Evolutionary conservation across 2,113 vertebrate genomes (phyloP).

Genomic region (Salvelinus alpinus): DNA sequence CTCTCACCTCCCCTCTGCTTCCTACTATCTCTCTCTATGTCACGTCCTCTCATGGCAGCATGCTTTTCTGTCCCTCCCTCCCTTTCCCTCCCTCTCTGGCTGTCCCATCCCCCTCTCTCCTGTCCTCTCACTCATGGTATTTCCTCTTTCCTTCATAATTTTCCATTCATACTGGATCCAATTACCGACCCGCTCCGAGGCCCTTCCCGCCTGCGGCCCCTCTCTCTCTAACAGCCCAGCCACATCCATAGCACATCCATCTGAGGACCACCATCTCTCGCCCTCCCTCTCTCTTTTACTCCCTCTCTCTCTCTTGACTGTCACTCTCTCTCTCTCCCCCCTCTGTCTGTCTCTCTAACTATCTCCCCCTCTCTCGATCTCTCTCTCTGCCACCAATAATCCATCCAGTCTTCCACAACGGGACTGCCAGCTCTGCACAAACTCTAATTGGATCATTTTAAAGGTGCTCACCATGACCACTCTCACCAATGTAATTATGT

Average conservation of each 20-base stretch:
- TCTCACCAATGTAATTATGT: constrained; percentile 65
- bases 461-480: constrained; percentile 67
- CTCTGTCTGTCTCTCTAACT: background rate
- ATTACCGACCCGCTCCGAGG: constrained; percentile 41
- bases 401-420: constrained; percentile 42
- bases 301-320: too few relatives aligned
- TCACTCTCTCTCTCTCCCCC: background rate
- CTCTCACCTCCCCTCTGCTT: too few relatives aligned
- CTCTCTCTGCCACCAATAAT: background rate
- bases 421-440: constrained; percentile 49
- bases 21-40: too few relatives aligned
- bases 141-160: background rate
- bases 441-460: constrained; percentile 72
- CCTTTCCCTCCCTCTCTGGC: too few relatives aligned
- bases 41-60: too few relatives aligned
- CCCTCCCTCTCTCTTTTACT: background rate
- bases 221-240: constrained; percentile 4
- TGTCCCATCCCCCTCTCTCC: background rate
- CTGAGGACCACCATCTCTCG: too few relatives aligned
- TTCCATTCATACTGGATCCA: constrained; percentile 54
- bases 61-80: too few relatives aligned
- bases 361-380: background rate
- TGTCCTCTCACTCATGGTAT: background rate
- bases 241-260: too few relatives aligned
- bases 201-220: constrained; percentile 42